Evolutionary conservation across 2,113 vertebrate genomes (phyloP).

Genomic region (Dasypus novemcinctus): DNA sequence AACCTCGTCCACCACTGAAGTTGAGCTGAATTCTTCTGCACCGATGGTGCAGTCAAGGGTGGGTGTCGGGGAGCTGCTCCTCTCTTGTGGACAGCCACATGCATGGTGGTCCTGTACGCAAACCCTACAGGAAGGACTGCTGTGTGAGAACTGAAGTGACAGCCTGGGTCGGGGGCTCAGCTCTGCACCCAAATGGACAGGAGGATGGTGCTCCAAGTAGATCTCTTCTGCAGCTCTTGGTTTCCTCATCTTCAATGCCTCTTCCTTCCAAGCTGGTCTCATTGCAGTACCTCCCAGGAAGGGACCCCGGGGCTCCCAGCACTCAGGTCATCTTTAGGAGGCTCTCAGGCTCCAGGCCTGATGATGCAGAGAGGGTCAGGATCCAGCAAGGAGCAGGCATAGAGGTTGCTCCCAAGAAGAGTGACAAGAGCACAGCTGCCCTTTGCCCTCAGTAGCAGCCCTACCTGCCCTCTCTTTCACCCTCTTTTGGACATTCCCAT

Average conservation of each 20-base stretch:
- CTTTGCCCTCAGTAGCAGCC: too few relatives aligned
- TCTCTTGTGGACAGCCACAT: fast-evolving
- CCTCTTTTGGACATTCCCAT: background rate
- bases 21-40: fast-evolving
- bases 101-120: too few relatives aligned
- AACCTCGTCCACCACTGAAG: fast-evolving
- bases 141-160: background rate
- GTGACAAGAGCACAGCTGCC: too few relatives aligned
- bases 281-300: background rate
- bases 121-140: background rate
- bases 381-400: background rate
- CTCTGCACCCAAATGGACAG: fast-evolving
- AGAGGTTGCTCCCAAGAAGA: background rate
- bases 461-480: background rate
- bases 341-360: background rate
- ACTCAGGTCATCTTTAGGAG: background rate
- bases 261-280: background rate
- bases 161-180: too few relatives aligned
- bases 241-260: background rate
- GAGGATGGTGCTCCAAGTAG: background rate
- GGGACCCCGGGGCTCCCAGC: background rate
- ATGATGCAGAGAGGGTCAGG: background rate
- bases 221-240: background rate
- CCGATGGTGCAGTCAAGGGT: background rate
- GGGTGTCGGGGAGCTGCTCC: fast-evolving